A percentile compares a stretch with the other conserved stretches of the same genome.
Conservation (phyloP, 2,888 invertebrate species). For the Ctenicera cuprea region DNA sequence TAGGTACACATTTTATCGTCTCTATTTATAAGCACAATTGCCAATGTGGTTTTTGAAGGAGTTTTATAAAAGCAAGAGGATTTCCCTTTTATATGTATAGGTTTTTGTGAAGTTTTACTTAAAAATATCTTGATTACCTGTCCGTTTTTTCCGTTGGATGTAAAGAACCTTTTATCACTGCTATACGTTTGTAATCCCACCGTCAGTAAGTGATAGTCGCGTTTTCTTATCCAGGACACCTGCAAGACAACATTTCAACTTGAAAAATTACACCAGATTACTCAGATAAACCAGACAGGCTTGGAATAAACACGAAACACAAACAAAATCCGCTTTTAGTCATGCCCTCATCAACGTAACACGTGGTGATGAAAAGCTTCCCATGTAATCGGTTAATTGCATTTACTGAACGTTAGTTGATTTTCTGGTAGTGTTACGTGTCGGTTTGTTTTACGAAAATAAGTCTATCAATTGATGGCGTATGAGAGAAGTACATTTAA, state of each 20-base stretch:
- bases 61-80: not conserved
- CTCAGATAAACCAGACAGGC: slow-evolving; percentile 29
- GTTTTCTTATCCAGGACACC: slow-evolving; percentile 84
- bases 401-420: slow-evolving; percentile 8
- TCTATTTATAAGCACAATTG: not conserved
- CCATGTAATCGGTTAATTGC: slow-evolving; percentile 23
- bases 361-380: slow-evolving; percentile 23
- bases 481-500: too few species aligned
- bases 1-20: not conserved
- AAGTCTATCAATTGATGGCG: not conserved
- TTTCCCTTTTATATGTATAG: not conserved
- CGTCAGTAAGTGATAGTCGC: slow-evolving; percentile 80
- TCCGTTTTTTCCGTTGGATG: slow-evolving; percentile 77
- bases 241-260: slow-evolving; percentile 65
- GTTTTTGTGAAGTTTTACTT: not conserved
- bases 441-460: too few species aligned
- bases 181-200: slow-evolving; percentile 80
- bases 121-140: slow-evolving; percentile 69
- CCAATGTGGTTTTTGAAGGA: slow-evolving; percentile 2
- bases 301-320: slow-evolving; percentile 37
- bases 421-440: not conserved
- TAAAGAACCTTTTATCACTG: slow-evolving; percentile 80
- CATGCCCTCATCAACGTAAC: not conserved
- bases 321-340: slow-evolving; percentile 28
- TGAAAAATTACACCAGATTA: slow-evolving; percentile 40